A percentile compares a stretch with the other conserved stretches of the same genome.
Conservation (phyloP, 2,888 invertebrate genomes). For the Archips xylosteana region DNA sequence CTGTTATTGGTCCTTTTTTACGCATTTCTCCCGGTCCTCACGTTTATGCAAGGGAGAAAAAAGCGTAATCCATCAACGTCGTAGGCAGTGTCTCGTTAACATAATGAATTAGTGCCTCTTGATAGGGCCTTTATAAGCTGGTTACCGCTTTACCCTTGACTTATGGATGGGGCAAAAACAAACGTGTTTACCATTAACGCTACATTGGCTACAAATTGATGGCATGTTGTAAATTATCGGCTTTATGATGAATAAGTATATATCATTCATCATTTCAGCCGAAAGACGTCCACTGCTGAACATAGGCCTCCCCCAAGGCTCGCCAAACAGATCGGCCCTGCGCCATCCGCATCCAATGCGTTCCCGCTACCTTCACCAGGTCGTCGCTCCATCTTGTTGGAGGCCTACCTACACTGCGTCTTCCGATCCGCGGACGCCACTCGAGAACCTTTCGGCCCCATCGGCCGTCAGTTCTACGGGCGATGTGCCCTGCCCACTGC, state of each 20-base stretch:
- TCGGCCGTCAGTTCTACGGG: no score
- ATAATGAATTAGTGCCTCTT: constrained; percentile 78
- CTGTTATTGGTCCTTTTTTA: constrained; percentile 65
- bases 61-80: constrained; percentile 80
- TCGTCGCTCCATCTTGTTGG: no score
- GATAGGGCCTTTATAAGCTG: constrained; percentile 48
- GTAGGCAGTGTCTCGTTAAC: constrained; percentile 78
- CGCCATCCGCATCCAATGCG: no score
- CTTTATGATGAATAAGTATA: neutral
- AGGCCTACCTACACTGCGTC: no score
- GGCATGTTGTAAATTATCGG: neutral
- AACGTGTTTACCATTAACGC: constrained; percentile 7
- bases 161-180: constrained; percentile 34
- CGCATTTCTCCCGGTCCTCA: constrained; percentile 53
- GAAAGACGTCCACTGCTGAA: no score
- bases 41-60: constrained; percentile 56
- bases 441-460: no score
- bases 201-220: neutral
- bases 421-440: no score
- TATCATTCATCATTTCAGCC: no score
- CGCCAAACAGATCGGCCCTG: no score
- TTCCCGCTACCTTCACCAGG: no score
- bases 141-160: constrained; percentile 44
- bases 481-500: no score
- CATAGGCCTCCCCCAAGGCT: no score